Base-by-base conservation (phyloP, 2,113 vertebrate species). In the Xyliphius kryptos region DNA sequence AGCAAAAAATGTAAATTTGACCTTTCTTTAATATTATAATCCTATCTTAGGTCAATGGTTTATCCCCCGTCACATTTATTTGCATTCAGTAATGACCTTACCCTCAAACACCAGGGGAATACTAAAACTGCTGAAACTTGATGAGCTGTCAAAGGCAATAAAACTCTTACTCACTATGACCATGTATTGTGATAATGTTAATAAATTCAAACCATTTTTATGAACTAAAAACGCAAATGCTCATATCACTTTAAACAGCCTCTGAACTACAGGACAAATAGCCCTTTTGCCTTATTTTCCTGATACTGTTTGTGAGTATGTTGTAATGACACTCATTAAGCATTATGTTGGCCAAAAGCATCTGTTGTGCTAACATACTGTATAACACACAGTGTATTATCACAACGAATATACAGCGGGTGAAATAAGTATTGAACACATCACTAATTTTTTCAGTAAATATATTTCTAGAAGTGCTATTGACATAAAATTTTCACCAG, bases 41-140 rank as follows among this genome's bases (percentile, higher is more conserved):
- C 62, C 63, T 59, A 73, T 77, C 66, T 67, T 53, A 61, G 60
- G 51, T 66, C 19, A 71, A 48, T 58, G n/a, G 69, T 80, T 78
- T 73, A 68, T 71, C 68, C 68, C 16, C 41, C 40, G 59, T 47
- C 55, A 61, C 51, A 62, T 48, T 65, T 74, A 71, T 74, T 71
- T 74, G 76, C 73, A 75, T 75, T 68, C 70, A 44, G 61, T 69
- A 67, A 74, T 69, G 69, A 71, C 56, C 66, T 77, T 77, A 67
- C 32, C 60, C 47, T 63, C 70, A 69, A 62, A 72, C 62, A 60
- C 46, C 46, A 63, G 16, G 38, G 36, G 73, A 77, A 75, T 77
- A 68, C 73, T 57, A 66, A 77, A 73, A 63, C 52, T 56, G 43
- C 20, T 21, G 47, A 54, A 55, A 65, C 65, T 65, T 43, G 53